These are phyloP conservation scores for Stenodera caucasica DNA, from an alignment of 2,888 invertebrate genomes.

Conservation along the genomic window DNA sequence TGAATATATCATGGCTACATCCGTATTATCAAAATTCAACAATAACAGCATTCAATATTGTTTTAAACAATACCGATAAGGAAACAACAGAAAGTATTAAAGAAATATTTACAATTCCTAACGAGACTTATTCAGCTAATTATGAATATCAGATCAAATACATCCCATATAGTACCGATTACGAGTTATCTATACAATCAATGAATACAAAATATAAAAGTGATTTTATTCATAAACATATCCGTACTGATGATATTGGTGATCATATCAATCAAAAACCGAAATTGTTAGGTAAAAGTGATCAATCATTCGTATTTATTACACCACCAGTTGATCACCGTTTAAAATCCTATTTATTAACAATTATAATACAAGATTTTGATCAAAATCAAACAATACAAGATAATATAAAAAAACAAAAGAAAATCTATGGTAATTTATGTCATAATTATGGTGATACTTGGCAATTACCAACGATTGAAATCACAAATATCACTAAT, in stretches of 20 bases:
- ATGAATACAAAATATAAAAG: constrained; percentile 44
- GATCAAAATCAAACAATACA: constrained; percentile 34
- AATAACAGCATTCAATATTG: constrained; percentile 47
- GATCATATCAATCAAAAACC: constrained; percentile 48
- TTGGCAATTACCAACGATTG: constrained; percentile 46
- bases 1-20: constrained; percentile 50
- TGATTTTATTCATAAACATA: constrained; percentile 30
- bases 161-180: constrained; percentile 45
- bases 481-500: constrained; percentile 39
- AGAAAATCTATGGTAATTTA: constrained; percentile 41
- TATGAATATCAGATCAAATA: constrained; percentile 48
- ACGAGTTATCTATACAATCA: constrained; percentile 45
- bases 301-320: constrained; percentile 41
- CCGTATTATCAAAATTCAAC: constrained; percentile 48
- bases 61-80: constrained; percentile 41
- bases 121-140: constrained; percentile 39
- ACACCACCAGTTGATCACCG: constrained; percentile 43
- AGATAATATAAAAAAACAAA: constrained; percentile 31
- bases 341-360: constrained; percentile 42
- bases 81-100: constrained; percentile 38
- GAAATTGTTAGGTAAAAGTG: constrained; percentile 37
- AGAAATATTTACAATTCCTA: constrained; percentile 41
- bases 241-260: constrained; percentile 44
- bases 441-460: constrained; percentile 48
- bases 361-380: constrained; percentile 48